These are phyloP conservation scores for Drosophila seguyi DNA, from an alignment of 1,140 invertebrate genomes.

Conservation along the genomic window DNA sequence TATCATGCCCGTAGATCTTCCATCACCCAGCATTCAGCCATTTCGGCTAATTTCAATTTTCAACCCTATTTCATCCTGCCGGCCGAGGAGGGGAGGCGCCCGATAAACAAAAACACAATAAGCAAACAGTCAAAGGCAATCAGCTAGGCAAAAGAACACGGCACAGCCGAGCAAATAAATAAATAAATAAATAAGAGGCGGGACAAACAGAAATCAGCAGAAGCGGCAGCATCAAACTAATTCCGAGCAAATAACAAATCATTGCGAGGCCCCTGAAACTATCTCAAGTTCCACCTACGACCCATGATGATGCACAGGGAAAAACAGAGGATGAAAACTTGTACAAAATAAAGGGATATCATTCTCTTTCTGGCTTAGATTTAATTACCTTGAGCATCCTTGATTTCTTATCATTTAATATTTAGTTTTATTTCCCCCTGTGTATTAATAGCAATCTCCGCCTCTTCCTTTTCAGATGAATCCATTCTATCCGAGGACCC, in stretches of 20 bases:
- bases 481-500: slow-evolving; percentile 85
- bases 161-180: slow-evolving; percentile 41
- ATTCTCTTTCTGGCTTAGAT: background rate
- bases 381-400: background rate
- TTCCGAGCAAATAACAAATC: slow-evolving; percentile 81
- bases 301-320: slow-evolving; percentile 18
- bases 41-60: slow-evolving; percentile 76
- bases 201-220: slow-evolving; percentile 39
- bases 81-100: background rate
- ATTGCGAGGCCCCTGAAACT: slow-evolving; percentile 46
- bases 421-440: background rate
- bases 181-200: slow-evolving; percentile 32
- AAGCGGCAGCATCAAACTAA: slow-evolving; percentile 61
- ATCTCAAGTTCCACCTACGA: slow-evolving; percentile 43
- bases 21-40: slow-evolving; percentile 7
- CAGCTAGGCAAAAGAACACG: slow-evolving; percentile 61
- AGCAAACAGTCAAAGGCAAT: slow-evolving; percentile 67
- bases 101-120: slow-evolving; percentile 32
- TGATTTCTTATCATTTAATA: background rate
- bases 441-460: background rate
- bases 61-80: slow-evolving; percentile 53
- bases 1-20: slow-evolving; percentile 17
- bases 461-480: slow-evolving; percentile 66
- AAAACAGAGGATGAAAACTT: background rate
- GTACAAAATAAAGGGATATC: background rate